Evolutionary conservation across 2,797 vertebrate species (phyloP).

Genomic region (Cichlasoma orientale): DNA sequence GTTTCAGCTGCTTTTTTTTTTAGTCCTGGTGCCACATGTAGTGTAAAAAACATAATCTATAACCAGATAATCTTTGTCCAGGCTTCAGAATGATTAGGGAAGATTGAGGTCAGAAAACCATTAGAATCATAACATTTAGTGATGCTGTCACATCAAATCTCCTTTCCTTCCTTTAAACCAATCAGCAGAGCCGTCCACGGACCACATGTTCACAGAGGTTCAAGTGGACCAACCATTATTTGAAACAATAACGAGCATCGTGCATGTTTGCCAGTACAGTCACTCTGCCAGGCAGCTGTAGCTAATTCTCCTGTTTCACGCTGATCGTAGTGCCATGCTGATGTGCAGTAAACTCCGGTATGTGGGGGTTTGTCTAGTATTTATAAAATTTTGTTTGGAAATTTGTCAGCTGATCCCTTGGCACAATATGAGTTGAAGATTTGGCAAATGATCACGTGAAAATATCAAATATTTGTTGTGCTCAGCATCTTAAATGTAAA

Average conservation of each 20-base stretch:
- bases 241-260: constrained; percentile 44
- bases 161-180: constrained; percentile 43
- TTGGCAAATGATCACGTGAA: not conserved
- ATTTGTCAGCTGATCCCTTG: not conserved
- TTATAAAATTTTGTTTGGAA: not conserved
- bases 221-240: constrained; percentile 20
- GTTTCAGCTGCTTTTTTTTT: constrained; percentile 17
- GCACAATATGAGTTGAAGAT: not conserved
- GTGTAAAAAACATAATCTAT: constrained; percentile 77
- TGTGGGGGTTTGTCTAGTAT: not conserved
- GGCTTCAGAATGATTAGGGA: constrained; percentile 76
- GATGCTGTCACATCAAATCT: constrained; percentile 45
- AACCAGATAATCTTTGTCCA: constrained; percentile 75
- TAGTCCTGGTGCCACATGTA: constrained; percentile 47
- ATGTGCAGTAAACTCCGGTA: not conserved
- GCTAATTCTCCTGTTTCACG: constrained; percentile 33
- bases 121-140: constrained; percentile 76
- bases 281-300: constrained; percentile 56
- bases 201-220: constrained; percentile 57
- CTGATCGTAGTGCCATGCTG: not conserved
- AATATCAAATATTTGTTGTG: not conserved
- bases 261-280: constrained; percentile 46
- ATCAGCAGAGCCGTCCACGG: constrained; percentile 39
- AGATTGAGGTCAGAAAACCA: constrained; percentile 85
- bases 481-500: not conserved